A percentile compares a stretch with the other conserved stretches of the same genome.
These are phyloP conservation scores for Mizuhopecten yessoensis DNA, from an alignment of 1,140 invertebrate species.

Conservation along the genomic window DNA sequence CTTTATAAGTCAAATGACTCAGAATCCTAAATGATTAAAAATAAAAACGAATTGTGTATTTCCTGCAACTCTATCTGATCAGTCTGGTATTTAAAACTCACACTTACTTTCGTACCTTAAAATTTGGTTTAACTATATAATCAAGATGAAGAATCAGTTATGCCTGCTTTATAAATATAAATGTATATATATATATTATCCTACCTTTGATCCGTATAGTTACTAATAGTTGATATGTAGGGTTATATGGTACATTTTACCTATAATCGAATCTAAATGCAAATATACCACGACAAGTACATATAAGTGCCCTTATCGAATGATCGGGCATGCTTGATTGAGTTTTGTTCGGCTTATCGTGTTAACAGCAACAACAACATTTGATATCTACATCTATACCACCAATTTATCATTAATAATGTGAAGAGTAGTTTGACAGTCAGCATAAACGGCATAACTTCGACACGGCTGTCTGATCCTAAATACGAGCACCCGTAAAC, in stretches of 20 bases:
- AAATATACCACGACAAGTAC: background rate
- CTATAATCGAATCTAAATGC: background rate
- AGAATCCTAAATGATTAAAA: too few relatives aligned
- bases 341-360: conserved; percentile 14
- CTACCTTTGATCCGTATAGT: background rate
- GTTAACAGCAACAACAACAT: background rate
- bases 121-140: too few relatives aligned
- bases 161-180: too few relatives aligned
- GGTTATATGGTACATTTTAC: background rate
- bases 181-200: too few relatives aligned
- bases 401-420: background rate
- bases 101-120: too few relatives aligned
- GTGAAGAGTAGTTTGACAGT: background rate
- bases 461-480: background rate
- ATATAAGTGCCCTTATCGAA: background rate
- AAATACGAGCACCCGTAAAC: background rate
- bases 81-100: too few relatives aligned
- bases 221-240: background rate
- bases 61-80: too few relatives aligned
- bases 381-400: conserved; percentile 5
- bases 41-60: too few relatives aligned
- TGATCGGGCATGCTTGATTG: background rate
- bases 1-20: too few relatives aligned
- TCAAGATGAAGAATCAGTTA: too few relatives aligned
- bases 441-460: background rate